phyloP scores from a whole-genome alignment of 2,888 invertebrate species.

The Kryphioiulus occultus region DNA sequence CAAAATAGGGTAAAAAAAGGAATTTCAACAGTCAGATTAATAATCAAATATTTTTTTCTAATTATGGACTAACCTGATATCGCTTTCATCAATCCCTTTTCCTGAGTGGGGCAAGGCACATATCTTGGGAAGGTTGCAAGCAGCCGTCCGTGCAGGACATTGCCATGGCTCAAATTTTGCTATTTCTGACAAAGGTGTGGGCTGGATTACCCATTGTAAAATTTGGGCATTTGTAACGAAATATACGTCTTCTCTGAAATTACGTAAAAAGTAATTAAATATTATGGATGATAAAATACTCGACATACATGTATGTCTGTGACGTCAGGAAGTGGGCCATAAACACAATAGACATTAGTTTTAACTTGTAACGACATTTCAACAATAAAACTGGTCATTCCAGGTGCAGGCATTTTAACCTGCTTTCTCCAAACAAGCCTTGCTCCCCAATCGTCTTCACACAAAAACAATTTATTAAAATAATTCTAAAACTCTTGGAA shows the following conservation, averaged over 20 bases:
- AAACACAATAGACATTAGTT: neutral
- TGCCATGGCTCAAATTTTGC: conserved; percentile 81
- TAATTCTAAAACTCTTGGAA: too few relatives aligned
- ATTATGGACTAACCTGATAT: conserved; percentile 68
- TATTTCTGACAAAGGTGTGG: conserved; percentile 74
- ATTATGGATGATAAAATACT: neutral
- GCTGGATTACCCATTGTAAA: conserved; percentile 90
- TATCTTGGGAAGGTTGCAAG: conserved; percentile 82
- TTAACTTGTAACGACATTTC: neutral
- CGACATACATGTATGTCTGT: neutral
- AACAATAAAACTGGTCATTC: neutral
- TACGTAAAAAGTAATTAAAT: neutral
- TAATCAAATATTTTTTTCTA: too few relatives aligned
- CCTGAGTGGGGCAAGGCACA: conserved; percentile 83
- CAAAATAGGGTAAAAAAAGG: too few relatives aligned
- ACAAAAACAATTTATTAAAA: too few relatives aligned
- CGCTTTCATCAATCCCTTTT: conserved; percentile 73
- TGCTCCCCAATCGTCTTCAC: too few relatives aligned
- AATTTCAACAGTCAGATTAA: too few relatives aligned
- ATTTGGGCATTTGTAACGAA: conserved; percentile 87
- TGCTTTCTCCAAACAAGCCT: neutral
- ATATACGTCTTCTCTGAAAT: conserved; percentile 81
- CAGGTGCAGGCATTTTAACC: neutral
- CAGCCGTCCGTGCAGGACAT: conserved; percentile 77
- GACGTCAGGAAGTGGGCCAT: neutral